A percentile compares a stretch with the other conserved stretches of the same genome.
Conservation (phyloP, 2,797 vertebrate genomes). For the Amazona ochrocephala region DNA sequence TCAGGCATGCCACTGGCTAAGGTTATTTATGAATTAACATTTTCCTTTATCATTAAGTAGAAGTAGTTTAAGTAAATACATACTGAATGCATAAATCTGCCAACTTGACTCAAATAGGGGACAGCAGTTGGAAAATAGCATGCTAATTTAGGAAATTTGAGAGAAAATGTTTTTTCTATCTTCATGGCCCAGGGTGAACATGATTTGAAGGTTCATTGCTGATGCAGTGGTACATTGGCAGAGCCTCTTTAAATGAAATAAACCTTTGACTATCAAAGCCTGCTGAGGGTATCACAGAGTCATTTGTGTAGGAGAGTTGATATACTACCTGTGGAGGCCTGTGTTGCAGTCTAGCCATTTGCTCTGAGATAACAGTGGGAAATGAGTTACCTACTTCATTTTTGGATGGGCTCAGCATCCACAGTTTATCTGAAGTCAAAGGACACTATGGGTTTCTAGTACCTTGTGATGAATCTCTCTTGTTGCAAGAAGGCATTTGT, state of each 20-base stretch:
- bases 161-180: background rate
- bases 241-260: background rate
- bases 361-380: background rate
- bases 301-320: background rate
- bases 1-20: background rate
- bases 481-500: background rate
- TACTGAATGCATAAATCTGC: constrained; percentile 21
- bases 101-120: background rate
- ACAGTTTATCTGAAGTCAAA: background rate
- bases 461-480: background rate
- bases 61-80: constrained; percentile 6
- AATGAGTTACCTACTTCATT: background rate
- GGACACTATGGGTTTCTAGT: background rate
- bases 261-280: background rate
- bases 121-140: background rate
- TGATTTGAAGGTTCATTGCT: constrained; percentile 21
- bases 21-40: constrained; percentile 61
- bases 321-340: too few species aligned
- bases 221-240: background rate
- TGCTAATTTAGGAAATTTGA: constrained; percentile 22
- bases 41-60: constrained; percentile 45
- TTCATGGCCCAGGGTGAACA: background rate
- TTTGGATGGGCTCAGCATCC: background rate
- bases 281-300: background rate
- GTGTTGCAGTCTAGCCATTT: background rate